These are phyloP conservation scores for Myrmecobius fasciatus DNA, from an alignment of 2,113 vertebrate species.

Conservation along the genomic window DNA sequence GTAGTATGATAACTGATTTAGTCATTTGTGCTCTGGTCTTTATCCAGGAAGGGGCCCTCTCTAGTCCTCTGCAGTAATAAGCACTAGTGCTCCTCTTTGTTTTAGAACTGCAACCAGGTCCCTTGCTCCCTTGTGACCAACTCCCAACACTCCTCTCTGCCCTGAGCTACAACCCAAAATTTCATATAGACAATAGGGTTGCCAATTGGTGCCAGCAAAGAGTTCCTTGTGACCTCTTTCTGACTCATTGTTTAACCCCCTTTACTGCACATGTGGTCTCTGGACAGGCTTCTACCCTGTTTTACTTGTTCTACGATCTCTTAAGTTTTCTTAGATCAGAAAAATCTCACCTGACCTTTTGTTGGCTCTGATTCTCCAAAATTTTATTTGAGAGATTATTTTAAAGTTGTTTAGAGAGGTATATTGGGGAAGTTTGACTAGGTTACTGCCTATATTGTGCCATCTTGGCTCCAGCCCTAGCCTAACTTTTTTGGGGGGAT, in stretches of 20 bases:
- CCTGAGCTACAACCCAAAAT: background rate
- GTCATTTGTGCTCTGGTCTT: background rate
- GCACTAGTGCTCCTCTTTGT: background rate
- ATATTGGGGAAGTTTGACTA: background rate
- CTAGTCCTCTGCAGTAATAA: background rate
- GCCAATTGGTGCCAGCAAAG: background rate
- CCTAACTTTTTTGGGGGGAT: background rate
- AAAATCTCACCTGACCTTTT: background rate
- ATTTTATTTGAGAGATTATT: background rate
- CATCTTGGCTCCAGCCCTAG: background rate
- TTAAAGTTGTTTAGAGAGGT: background rate
- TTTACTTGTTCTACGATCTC: background rate
- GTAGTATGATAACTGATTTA: background rate
- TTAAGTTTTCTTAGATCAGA: background rate
- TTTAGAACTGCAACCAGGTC: background rate
- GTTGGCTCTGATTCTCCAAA: background rate
- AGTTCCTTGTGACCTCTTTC: background rate
- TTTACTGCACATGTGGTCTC: background rate
- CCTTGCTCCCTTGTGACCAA: background rate
- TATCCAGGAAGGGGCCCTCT: background rate
- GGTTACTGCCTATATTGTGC: background rate
- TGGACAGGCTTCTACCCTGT: background rate
- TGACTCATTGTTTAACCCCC: background rate
- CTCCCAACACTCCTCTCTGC: background rate
- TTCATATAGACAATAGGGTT: background rate